Evolutionary conservation across 2,888 invertebrate genomes (phyloP), one percentile per base, ranked within the genome.

Genomic region (Drosophila vallismaia): DNA sequence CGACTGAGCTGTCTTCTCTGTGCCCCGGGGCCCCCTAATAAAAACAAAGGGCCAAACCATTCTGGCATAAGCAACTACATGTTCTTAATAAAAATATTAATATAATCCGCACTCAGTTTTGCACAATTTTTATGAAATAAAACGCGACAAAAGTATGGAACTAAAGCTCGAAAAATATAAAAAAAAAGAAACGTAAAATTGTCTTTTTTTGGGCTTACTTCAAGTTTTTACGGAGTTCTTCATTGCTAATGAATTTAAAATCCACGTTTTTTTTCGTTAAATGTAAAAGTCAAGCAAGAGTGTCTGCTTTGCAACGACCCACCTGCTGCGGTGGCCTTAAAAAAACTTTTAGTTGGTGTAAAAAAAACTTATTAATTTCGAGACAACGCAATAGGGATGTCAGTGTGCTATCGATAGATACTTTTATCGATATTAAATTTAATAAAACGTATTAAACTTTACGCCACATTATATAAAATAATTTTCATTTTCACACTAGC

Each of bases 311-410:
- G 28, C 8, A 14, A 26, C 14, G 3, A 19, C 40, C 42, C 60
- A 60, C 54, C 54, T 55, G 54, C 60, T 26, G 33, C 40, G 26
- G n/a, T n/a, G 10, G 50, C 31, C 38, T 6, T n/a, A 26, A 24
- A 59, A 33, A 50, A 50, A n/a, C 50, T 56, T 40, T 33, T n/a
- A 19, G 29, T 56, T 50, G 24, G 24, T 8, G 44, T 9, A 44
- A 56, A 49, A 48, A 49, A 49, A 49, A 49, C 48, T 40, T 42
- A 52, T 59, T 59, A 59, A 59, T 55, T 52, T 59, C 28, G 24
- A 56, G 56, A 29, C 45, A 45, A 59, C 45, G 59, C 45, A 56
- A 55, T 59, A 59, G 59, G 28, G 59, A 59, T 59, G 59, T 33
- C 31, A 19, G 55, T 36, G n/a, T 3, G 3, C 5, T 59, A 59